Evolutionary conservation across 2,888 invertebrate genomes (phyloP).

Genomic region (Hipparchia semele): DNA sequence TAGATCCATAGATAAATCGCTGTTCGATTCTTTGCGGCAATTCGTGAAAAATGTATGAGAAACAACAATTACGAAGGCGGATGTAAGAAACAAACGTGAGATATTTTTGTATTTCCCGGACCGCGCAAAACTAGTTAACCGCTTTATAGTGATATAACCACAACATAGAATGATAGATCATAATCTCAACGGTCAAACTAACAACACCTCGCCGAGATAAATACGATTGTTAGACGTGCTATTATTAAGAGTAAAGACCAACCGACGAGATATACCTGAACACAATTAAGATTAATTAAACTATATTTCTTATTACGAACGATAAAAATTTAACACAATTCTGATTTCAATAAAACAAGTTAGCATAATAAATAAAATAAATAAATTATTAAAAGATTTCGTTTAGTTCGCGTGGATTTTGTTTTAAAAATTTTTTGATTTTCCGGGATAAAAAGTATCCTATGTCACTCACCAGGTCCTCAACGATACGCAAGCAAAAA

Average conservation of each 20-base stretch:
- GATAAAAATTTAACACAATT: constrained; percentile 11
- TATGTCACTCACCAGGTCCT: too few relatives aligned
- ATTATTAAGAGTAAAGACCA: constrained; percentile 21
- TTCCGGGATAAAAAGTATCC: too few relatives aligned
- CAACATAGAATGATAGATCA: constrained; percentile 36
- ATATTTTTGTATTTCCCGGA: constrained; percentile 42
- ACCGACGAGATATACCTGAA: constrained; percentile 14
- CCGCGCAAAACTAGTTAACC: constrained; percentile 36
- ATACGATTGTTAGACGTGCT: constrained; percentile 25
- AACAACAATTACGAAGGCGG: constrained; percentile 55
- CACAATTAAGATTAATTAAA: constrained; percentile 18
- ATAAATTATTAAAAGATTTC: too few relatives aligned
- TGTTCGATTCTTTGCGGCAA: constrained; percentile 29
- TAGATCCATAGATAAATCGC: constrained; percentile 21
- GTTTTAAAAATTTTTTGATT: too few relatives aligned
- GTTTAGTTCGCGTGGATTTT: too few relatives aligned
- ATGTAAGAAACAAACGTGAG: constrained; percentile 48
- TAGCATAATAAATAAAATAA: neutral
- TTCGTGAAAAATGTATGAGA: constrained; percentile 35
- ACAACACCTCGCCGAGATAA: constrained; percentile 32
- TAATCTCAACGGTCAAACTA: constrained; percentile 34
- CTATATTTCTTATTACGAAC: neutral
- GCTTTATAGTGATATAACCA: constrained; percentile 40
- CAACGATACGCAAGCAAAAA: too few relatives aligned
- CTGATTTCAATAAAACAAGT: constrained; percentile 6